Base-by-base conservation (phyloP, 1,140 invertebrate species). In the Sitobion miscanthi region DNA sequence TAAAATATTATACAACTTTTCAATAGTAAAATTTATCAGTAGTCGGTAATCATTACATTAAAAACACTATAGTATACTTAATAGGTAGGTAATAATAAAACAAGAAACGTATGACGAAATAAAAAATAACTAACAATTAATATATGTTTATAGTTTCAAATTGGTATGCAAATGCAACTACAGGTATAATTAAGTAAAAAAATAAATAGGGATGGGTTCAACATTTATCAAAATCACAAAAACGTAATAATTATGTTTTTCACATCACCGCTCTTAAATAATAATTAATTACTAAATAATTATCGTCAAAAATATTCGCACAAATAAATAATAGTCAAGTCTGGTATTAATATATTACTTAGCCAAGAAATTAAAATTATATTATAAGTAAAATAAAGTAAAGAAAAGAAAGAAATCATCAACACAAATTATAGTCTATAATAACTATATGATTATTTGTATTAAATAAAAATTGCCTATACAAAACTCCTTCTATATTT, bases 1-100 rank as follows among this genome's bases (percentile, higher is more conserved):
- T 89, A 54, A 89, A 89, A 17, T 54, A 54, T 89, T 89, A 89
- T 54, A 89, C 87, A 89, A 89, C n/a, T 89, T 89, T 89, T 89
- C 8, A 54, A 89, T 54, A 54, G 87, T 89, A 54, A 89, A 89
- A 54, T 89, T 89, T 49, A 35, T 23, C n/a, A 54, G 87, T 52
- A 52, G 87, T 35, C 49, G 38, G 87, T 54, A 54, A n/a, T 52
- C 49, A 89, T 54, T 35, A 89, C 49, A 54, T 89, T 89, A 54
- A 54, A 42, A 89, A 89, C 11, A n/a, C n/a, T 17, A 38, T n/a
- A 77, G 4, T 17, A 77, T 54, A 38, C 30, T 89, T 54, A 89
- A 20, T 49, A n/a, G 30, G 45, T 49, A n/a, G 30, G 45, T 87
- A 49, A n/a, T 52, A 85, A 88, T 52, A 88, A 89, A 89, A 89